Conservation (phyloP, 2,797 vertebrate species). For the Sternarchorhynchus goeldii region DNA sequence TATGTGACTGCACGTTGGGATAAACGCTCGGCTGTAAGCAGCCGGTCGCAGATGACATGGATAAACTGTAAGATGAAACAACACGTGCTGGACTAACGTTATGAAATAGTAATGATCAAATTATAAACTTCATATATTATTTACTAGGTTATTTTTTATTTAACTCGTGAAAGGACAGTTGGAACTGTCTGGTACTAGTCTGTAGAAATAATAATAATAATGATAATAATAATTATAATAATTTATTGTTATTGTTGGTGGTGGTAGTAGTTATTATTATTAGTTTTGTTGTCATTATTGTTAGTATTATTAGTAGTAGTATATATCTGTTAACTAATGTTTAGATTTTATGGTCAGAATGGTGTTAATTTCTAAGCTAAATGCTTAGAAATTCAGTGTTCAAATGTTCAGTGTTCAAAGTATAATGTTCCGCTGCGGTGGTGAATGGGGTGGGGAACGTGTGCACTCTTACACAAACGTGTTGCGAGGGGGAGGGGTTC, state of each 20-base stretch:
- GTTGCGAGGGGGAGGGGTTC: slow-evolving; percentile 49
- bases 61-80: too few species aligned
- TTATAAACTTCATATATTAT: background rate
- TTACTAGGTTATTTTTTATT: background rate
- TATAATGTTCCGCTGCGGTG: background rate
- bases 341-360: background rate
- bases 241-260: too few species aligned
- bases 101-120: background rate
- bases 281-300: too few species aligned
- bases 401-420: background rate
- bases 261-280: too few species aligned
- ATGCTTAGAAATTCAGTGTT: background rate
- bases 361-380: background rate
- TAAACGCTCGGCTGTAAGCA: slow-evolving; percentile 7
- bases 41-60: slow-evolving; percentile 9
- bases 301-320: too few species aligned
- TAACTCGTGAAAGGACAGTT: too few species aligned
- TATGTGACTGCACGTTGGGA: background rate
- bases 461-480: slow-evolving; percentile 36
- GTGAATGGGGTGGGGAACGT: background rate
- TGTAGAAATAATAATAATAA: too few species aligned
- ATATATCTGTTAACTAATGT: background rate
- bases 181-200: too few species aligned
- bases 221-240: too few species aligned
- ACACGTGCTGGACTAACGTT: background rate